These are phyloP conservation scores for Nasonia vitripennis DNA, from an alignment of 1,140 invertebrate species.

Conservation along the genomic window DNA sequence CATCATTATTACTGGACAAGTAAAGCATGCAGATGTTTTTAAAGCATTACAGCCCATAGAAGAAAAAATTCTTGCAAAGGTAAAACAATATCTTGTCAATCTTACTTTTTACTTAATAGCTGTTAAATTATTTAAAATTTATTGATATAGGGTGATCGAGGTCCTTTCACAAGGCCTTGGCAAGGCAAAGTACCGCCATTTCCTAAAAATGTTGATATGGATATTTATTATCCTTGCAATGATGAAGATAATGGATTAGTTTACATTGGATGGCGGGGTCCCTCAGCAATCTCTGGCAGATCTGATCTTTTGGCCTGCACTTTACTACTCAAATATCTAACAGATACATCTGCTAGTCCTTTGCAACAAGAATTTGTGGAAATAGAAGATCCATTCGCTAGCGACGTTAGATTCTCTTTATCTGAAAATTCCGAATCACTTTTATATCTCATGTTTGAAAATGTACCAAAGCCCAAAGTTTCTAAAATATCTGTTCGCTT, in stretches of 20 bases:
- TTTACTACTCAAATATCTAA: slow-evolving; percentile 89
- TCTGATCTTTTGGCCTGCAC: slow-evolving; percentile 79
- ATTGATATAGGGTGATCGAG: slow-evolving; percentile 74
- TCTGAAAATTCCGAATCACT: slow-evolving; percentile 84
- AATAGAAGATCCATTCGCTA: slow-evolving; percentile 87
- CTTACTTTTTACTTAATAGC: not conserved
- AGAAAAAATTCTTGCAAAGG: slow-evolving; percentile 86
- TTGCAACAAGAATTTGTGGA: slow-evolving; percentile 91
- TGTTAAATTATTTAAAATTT: slow-evolving; percentile 18
- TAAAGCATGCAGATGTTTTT: slow-evolving; percentile 86
- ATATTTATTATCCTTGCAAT: slow-evolving; percentile 86
- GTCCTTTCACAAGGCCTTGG: slow-evolving; percentile 85
- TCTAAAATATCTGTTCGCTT: slow-evolving; percentile 79
- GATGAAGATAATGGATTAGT: slow-evolving; percentile 91
- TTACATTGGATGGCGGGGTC: slow-evolving; percentile 88
- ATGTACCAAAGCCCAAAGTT: slow-evolving; percentile 85
- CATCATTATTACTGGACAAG: slow-evolving; percentile 88
- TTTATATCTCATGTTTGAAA: slow-evolving; percentile 84
- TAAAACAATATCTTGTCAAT: slow-evolving; percentile 62
- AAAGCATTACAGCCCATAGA: slow-evolving; percentile 83
- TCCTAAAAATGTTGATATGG: slow-evolving; percentile 72
- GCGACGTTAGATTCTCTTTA: slow-evolving; percentile 82
- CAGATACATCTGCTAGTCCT: slow-evolving; percentile 88
- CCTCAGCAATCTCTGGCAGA: slow-evolving; percentile 77
- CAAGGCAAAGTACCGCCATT: slow-evolving; percentile 82